Base-by-base conservation (phyloP, 64 coral and sea anemone species). In the Acropora yongei region DNA sequence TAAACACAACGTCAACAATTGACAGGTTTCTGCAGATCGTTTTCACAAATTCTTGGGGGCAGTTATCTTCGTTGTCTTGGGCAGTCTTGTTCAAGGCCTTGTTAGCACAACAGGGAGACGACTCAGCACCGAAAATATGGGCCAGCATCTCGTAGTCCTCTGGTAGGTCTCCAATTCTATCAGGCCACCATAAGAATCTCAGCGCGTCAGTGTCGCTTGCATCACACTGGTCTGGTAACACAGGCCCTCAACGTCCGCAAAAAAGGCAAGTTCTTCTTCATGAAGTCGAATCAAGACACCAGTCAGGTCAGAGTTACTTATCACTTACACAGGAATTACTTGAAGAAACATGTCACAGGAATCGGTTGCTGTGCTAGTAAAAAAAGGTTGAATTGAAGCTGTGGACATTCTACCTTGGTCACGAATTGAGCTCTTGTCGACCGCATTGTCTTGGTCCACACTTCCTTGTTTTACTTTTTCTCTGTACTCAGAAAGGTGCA, bases 251-350 rank as follows among this genome's bases (percentile, higher is more conserved):
- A 90, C 74, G 20, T 90, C 89, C 48, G 89, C 78, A 6, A 72
- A 73, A 11, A 90, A 74, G 69, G 76, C 89, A 39, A 82, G n/a
- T n/a, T n/a, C 60, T 30, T 66, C 44, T 90, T 90, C 47, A 43
- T 78, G 46, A 19, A 88, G 88, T 42, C 72, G 91, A 16, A 89
- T 78, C 8, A 88, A 18, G 3, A 90, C 88, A 6, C 88, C 65
- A n/a, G n/a, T n/a, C n/a, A n/a, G n/a, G n/a, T n/a, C 77, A 43
- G 66, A 19, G 0, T 88, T 47, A 50, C 77, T 80, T 11, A 87
- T 93, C 8, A 87, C 81, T 79, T 67, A 44, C 7, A 93, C 44
- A n/a, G 91, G 91, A 39, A 93, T 93, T 0, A 93, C 77, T 78
- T 93, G 91, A 20, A 93, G 77, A 2, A 93, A 57, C 8, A 93